Base-by-base conservation (phyloP, 2,888 invertebrate species). In the Trypoxylon attenuatum region DNA sequence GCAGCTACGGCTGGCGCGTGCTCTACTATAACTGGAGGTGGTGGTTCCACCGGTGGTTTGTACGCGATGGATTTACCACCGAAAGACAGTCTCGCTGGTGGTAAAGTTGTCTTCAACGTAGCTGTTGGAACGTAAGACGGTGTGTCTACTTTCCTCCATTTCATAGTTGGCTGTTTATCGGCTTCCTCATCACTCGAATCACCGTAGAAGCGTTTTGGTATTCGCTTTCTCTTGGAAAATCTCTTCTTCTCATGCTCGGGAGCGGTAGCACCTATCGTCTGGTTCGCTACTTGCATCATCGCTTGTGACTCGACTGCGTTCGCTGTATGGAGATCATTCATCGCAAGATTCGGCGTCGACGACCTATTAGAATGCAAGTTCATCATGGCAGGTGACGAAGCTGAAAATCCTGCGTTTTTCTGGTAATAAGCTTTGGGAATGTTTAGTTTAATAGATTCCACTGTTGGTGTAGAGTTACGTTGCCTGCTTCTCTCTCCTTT, bases 191-290 rank as follows among this genome's bases (percentile, higher is more conserved):
- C 95, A 83, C 95, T 95, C 0, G 95, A 94, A 83, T 95, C 95
- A 0, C 95, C 96, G 82, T 95, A 96, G 84, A 96, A 96, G 81
- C 93, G 94, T 81, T 95, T 95, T 0, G 94, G 95, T 22, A 95
- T 92, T 38, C 95, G 88, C 77, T 94, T 90, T 62, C 95, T 90
- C 86, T 95, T 95, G 0, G 95, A 95, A 1, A 92, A 91, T 29
- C 95, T 89, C 81, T 92, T 94, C 15, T 87, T 91, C 77, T 93
- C 93, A 3, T 88, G 88, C 77, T 90, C 90, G 6, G 89, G 88
- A 38, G 89, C 88, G 54, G 84, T 83, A 5, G 82, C 84, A 2
- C 80, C 73, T 3, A 79, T 71, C 38, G 68, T 83, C 50, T 73
- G 80, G 52, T 50, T 77, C 18, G 43, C 60, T n/a, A 49, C 4